Conservation (phyloP, 2,888 invertebrate genomes). For the Drosophila flavopinicola region DNA sequence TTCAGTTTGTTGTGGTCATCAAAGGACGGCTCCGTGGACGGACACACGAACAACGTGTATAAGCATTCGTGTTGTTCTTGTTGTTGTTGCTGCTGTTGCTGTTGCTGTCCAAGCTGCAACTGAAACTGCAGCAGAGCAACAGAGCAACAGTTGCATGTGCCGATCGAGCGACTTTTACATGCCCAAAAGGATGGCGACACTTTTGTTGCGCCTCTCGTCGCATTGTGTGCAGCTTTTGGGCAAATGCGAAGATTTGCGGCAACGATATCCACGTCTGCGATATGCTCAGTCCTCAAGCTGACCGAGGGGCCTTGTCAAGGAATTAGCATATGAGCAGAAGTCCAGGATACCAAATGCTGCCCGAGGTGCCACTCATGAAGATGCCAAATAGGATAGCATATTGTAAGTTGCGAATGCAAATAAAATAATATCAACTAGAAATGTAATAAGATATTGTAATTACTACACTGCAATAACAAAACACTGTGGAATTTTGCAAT, state of each 20-base stretch:
- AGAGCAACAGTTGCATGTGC: constrained; percentile 49
- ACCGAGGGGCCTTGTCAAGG: constrained; percentile 13
- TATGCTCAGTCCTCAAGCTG: constrained; percentile 56
- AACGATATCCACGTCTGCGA: constrained; percentile 32
- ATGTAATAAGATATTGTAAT: neutral
- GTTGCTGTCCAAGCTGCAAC: constrained; percentile 21
- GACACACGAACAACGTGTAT: constrained; percentile 42
- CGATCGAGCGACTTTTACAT: constrained; percentile 57
- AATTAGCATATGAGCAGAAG: constrained; percentile 48
- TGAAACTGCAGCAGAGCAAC: constrained; percentile 42
- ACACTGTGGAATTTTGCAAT: too few relatives aligned
- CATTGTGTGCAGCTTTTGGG: constrained; percentile 58
- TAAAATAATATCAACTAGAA: neutral
- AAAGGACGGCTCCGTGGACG: constrained; percentile 58
- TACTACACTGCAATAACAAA: neutral
- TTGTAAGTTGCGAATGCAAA: too few relatives aligned
- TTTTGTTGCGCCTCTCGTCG: constrained; percentile 60
- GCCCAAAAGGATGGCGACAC: constrained; percentile 69
- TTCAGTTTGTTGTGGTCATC: constrained; percentile 78
- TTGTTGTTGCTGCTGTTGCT: constrained; percentile 13
- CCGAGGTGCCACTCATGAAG: constrained; percentile 8
- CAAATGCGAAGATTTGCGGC: constrained; percentile 38
- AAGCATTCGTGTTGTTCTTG: constrained; percentile 57
- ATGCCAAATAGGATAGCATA: neutral
- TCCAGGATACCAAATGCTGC: neutral